Base-by-base conservation (phyloP, 2,797 vertebrate genomes). In the Rhinoraja longicauda region DNA sequence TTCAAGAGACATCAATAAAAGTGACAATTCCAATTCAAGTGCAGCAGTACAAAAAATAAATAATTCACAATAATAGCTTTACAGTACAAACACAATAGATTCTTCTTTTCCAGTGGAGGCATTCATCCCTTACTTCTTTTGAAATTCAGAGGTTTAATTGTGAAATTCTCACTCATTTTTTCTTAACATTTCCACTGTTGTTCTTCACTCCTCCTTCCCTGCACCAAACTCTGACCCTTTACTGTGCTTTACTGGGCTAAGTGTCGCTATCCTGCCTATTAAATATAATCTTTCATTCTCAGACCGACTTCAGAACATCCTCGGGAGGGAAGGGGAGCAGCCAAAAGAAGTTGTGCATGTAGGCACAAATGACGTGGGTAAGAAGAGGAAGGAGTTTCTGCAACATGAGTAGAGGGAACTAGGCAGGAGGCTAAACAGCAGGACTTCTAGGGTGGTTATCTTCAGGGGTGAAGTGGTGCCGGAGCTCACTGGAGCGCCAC, bases 61-160 rank as follows among this genome's bases (percentile, higher is more conserved):
- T 78, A 78, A 78, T 78, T 78, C 32, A 36, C 76, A 78, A 39
- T 78, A 39, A 78, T 36, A 78, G 32, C n/a, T 81, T 82, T 79
- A 79, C 17, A 19, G 39, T 79, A 45, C 17, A 45, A 79, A 57
- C 32, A 29, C 8, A 57, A 29, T 29, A 12, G 78, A 26, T 81
- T 45, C 7, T 53, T 53, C 7, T 82, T 26, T 78, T 39, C 77
- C 39, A 39, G 36, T 39, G 1, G 32, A 39, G 7, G 17, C 15
- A 39, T 19, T 79, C 39, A 39, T 39, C 24, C 29, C n/a, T 77
- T 32, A 36, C 17, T 79, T 79, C 77, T 21, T 79, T 79, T 45
- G 36, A 79, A 19, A 79, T 39, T 7, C 77, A 79, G 17, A 39
- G 36, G 19, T 79, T 45, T 79, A 39, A 21, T 39, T 79, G 36